These are phyloP conservation scores for Malaclemys terrapin DNA, from an alignment of 2,113 vertebrate genomes.

Conservation along the genomic window DNA sequence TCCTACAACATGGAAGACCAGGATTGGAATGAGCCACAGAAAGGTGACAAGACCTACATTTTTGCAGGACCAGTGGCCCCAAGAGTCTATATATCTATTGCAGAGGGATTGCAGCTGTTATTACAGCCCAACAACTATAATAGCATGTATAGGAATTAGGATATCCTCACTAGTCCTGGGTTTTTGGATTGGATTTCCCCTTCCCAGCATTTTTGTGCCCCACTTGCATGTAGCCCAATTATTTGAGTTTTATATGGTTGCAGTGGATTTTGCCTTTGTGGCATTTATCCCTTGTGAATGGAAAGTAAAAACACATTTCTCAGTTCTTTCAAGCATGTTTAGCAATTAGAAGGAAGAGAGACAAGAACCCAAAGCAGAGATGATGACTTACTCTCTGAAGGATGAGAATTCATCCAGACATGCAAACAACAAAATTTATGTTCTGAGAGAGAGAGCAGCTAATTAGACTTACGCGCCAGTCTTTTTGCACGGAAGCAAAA, in stretches of 20 bases:
- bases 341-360: not conserved
- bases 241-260: not conserved
- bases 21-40: not conserved
- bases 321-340: not conserved
- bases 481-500: not conserved
- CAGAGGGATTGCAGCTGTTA: not conserved
- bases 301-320: not conserved
- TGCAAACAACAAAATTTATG: not conserved
- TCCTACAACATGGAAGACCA: not conserved
- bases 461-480: not conserved
- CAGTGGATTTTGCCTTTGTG: not conserved
- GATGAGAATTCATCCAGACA: not conserved
- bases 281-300: not conserved
- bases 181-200: not conserved
- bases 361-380: not conserved
- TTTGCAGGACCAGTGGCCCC: not conserved
- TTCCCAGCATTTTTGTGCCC: not conserved
- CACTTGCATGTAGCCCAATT: not conserved
- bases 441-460: not conserved
- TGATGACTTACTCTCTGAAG: conserved; percentile 3
- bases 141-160: not conserved
- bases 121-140: no score
- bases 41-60: not conserved
- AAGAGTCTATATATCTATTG: not conserved
- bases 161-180: not conserved